Percentiles rank a stretch among this genome's conserved stretches.
phyloP scores from a whole-genome alignment of 1,140 invertebrate genomes.

The Hypsibius dujardini region DNA sequence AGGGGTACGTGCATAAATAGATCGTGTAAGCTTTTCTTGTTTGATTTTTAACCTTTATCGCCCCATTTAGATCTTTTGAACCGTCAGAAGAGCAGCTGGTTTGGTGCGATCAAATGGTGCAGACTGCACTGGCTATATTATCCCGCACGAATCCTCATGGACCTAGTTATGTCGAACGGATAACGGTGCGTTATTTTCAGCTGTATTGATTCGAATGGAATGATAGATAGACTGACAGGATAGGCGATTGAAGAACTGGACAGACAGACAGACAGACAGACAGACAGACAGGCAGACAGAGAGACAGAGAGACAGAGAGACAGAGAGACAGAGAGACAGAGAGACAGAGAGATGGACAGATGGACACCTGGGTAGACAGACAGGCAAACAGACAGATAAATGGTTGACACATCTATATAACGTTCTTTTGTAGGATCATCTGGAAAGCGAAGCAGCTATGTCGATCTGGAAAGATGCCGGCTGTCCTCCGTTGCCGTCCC shows the following conservation, averaged over 20 bases:
- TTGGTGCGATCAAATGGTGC: conserved; percentile 6
- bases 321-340: no score
- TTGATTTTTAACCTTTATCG: no score
- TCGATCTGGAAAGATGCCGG: conserved; percentile 1
- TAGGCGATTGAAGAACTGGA: no score
- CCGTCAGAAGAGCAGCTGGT: not conserved
- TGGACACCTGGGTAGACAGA: no score
- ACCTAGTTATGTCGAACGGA: not conserved
- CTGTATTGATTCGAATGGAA: not conserved
- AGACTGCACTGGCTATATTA: not conserved
- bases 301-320: no score
- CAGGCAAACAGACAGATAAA: no score
- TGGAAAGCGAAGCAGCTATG: conserved; percentile 7
- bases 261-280: no score
- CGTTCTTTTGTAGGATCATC: conserved; percentile 4
- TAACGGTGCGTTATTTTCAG: not conserved
- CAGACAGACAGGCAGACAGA: no score
- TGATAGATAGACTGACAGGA: not conserved
- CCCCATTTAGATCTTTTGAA: not conserved
- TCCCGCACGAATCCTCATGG: not conserved
- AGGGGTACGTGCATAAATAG: not conserved
- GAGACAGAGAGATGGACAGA: no score
- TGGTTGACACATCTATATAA: no score
- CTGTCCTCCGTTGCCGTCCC: not conserved
- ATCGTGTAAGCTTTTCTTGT: not conserved